Conservation (phyloP, 2,888 invertebrate genomes). For the Gerris lacustris region DNA sequence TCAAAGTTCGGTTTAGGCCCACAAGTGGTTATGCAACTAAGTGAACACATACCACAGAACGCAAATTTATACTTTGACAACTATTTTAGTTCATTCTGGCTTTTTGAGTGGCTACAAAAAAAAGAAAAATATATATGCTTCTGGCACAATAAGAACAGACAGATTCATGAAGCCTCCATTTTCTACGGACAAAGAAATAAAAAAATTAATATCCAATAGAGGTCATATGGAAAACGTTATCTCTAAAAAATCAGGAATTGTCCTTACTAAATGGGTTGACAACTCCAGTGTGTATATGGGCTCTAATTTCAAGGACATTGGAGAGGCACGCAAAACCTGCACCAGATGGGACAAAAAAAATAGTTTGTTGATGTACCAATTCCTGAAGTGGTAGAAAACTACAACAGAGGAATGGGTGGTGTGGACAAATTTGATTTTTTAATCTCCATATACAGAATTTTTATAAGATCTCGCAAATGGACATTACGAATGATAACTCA, state of each 20-base stretch:
- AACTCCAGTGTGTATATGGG: slow-evolving; percentile 32
- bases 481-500: slow-evolving; percentile 23
- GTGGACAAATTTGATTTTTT: slow-evolving; percentile 22
- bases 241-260: slow-evolving; percentile 18
- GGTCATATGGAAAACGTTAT: neutral
- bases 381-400: slow-evolving; percentile 28
- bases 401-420: neutral
- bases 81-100: slow-evolving; percentile 24
- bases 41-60: slow-evolving; percentile 12
- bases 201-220: slow-evolving; percentile 16
- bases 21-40: slow-evolving; percentile 25
- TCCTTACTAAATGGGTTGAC: slow-evolving; percentile 28
- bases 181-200: slow-evolving; percentile 21
- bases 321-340: slow-evolving; percentile 24
- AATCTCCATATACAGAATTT: slow-evolving; percentile 22
- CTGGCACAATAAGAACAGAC: slow-evolving; percentile 21
- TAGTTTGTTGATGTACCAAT: slow-evolving; percentile 27
- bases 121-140: slow-evolving; percentile 19
- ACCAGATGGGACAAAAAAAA: slow-evolving; percentile 28
- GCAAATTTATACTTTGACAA: slow-evolving; percentile 25
- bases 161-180: slow-evolving; percentile 20
- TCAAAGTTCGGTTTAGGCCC: slow-evolving; percentile 20
- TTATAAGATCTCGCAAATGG: slow-evolving; percentile 25
- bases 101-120: slow-evolving; percentile 20
- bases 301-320: slow-evolving; percentile 31